A percentile compares a stretch with the other conserved stretches of the same genome.
These are phyloP conservation scores for Oryctolagus cuniculus DNA, from an alignment of 2,113 vertebrate genomes.

Conservation along the genomic window mOryCun1.1 NC_091438.1:135358001-135358500, in stretches of 20 bases:
- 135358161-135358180: neutral
- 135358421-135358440: no score
- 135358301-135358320: neutral
- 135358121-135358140: constrained; percentile 51
- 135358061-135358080: constrained; percentile 46
- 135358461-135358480: no score
- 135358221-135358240: neutral
- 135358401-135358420: no score
- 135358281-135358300: neutral
- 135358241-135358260: constrained; percentile 55
- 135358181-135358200: neutral
- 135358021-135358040: neutral
- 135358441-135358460: no score
- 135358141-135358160: neutral
- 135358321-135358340: neutral
- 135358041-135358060: neutral
- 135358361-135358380: neutral
- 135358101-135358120: constrained; percentile 58
- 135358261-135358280: neutral
- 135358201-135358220: no score
- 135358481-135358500: no score
- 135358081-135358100: constrained; percentile 60
- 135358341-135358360: neutral
- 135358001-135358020: constrained; percentile 25
- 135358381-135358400: no score